Evolutionary conservation across 2,888 invertebrate species (phyloP).

Genomic region (Meiosimyza platycephala): DNA sequence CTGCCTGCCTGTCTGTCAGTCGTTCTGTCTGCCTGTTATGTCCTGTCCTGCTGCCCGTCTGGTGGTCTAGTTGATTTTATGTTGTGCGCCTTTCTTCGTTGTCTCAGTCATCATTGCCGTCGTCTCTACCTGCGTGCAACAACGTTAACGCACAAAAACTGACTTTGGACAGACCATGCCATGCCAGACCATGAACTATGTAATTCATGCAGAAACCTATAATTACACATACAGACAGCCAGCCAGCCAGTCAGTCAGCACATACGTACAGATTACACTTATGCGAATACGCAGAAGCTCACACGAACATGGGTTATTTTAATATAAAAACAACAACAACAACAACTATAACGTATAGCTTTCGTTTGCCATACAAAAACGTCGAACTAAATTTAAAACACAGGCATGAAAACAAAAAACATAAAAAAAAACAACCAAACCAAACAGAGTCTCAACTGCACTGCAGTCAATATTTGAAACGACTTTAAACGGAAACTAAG

Average conservation of each 20-base stretch:
- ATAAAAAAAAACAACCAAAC: constrained; percentile 30
- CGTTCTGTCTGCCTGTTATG: background rate
- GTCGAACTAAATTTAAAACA: constrained; percentile 60
- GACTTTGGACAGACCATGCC: constrained; percentile 33
- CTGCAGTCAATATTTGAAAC: background rate
- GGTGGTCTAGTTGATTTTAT: too few species aligned
- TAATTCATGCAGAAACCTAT: constrained; percentile 46
- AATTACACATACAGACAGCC: constrained; percentile 48
- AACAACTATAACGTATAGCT: constrained; percentile 59
- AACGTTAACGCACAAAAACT: constrained; percentile 23
- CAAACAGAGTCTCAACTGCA: constrained; percentile 7
- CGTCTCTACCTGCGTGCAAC: constrained; percentile 48
- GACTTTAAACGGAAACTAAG: too few species aligned
- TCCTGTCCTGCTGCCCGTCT: background rate
- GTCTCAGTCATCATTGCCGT: background rate
- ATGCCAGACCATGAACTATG: constrained; percentile 45
- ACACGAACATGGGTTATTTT: constrained; percentile 34
- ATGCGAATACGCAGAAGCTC: constrained; percentile 7
- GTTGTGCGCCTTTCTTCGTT: constrained; percentile 5
- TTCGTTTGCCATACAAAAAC: constrained; percentile 65
- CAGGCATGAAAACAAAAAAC: constrained; percentile 23
- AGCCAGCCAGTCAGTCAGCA: constrained; percentile 28
- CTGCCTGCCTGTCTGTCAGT: background rate
- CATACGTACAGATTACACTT: constrained; percentile 24
- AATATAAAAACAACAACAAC: constrained; percentile 37